Evolutionary conservation across 1,140 invertebrate species (phyloP).

Genomic region (Drosophila orosa): DNA sequence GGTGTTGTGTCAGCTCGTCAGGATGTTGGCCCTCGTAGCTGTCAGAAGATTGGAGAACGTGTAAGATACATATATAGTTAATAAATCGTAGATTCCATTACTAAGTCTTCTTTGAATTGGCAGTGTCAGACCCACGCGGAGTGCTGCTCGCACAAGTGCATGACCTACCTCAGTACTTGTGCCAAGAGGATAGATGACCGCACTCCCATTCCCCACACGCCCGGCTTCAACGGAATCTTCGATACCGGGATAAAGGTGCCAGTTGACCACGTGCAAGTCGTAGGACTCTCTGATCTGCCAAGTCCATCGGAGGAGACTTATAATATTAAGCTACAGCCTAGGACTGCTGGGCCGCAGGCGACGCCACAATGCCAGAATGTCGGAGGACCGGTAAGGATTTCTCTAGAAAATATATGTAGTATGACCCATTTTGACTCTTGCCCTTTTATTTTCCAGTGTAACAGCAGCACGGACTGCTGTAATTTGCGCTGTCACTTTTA

Average conservation of each 20-base stretch:
- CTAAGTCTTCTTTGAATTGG: neutral
- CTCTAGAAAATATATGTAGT: neutral
- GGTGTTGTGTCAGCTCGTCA: conserved; percentile 12
- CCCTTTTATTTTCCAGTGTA: conserved; percentile 52
- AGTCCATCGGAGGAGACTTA: neutral
- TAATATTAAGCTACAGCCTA: neutral
- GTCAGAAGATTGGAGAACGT: conserved; percentile 51
- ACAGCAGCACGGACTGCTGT: conserved; percentile 63
- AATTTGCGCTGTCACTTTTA: conserved; percentile 70
- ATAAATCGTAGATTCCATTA: neutral
- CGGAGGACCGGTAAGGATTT: conserved; percentile 54
- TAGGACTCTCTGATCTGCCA: conserved; percentile 15
- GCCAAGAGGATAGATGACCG: conserved; percentile 10
- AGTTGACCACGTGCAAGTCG: neutral
- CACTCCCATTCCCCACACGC: neutral
- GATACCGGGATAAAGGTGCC: neutral
- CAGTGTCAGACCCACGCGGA: conserved; percentile 73
- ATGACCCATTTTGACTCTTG: conserved; percentile 2
- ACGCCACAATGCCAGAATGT: conserved; percentile 39
- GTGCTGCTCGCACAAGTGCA: conserved; percentile 75
- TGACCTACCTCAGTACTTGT: conserved; percentile 66
- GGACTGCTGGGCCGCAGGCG: neutral
- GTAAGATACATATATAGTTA: conserved; percentile 44
- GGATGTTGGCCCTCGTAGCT: conserved; percentile 13
- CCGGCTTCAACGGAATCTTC: conserved; percentile 12